Base-by-base conservation (phyloP, 2,113 vertebrate genomes). In the Sorex araneus region DNA sequence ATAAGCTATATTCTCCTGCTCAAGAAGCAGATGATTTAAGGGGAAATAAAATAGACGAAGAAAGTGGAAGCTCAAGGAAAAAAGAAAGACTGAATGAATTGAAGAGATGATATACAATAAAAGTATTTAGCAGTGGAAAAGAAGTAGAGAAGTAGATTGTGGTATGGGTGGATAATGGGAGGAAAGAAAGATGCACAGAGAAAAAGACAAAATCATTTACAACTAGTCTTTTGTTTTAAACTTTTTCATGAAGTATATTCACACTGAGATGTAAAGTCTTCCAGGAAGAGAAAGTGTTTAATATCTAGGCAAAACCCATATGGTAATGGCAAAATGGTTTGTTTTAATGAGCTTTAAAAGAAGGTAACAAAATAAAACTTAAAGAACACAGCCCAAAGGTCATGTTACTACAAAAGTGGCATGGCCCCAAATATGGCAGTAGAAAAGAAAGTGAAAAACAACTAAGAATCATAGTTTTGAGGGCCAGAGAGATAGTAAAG, bases 271-370 rank as follows among this genome's bases (percentile, higher is more conserved):
- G n/a, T 1, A 80, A 60, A 66, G 1, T 70, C 3, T 47, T 84
- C 34, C 10, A 5, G 50, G 30, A 50, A 88, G n/a, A 2, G 13
- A 89, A 80, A 12, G 25, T 19, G 5, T 34, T 95, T 82, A 71
- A 82, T 40, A 69, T 67, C 45, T 94, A 19, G 5, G 34, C 43
- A 67, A 84, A 92, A 5, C 78, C n/a, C 73, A 85, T 8, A 80
- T 16, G 12, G 23, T 4, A 30, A 47, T 28, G 6, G n/a, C 21
- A 75, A 23, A 12, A 34, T 45, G 8, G 7, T 30, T 70, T 18
- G 47, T 74, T 71, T 73, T 83, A 3, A 70, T 34, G 28, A 76
- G 43, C 19, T 40, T 21, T 28, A 85, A 15, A 0, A 73, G 19
- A 12, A 78, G 8, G 12, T 36, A 74, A 92, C 74, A 75, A 74